Base-by-base conservation (phyloP, 1,140 invertebrate genomes). In the Latrodectus geometricus region DNA sequence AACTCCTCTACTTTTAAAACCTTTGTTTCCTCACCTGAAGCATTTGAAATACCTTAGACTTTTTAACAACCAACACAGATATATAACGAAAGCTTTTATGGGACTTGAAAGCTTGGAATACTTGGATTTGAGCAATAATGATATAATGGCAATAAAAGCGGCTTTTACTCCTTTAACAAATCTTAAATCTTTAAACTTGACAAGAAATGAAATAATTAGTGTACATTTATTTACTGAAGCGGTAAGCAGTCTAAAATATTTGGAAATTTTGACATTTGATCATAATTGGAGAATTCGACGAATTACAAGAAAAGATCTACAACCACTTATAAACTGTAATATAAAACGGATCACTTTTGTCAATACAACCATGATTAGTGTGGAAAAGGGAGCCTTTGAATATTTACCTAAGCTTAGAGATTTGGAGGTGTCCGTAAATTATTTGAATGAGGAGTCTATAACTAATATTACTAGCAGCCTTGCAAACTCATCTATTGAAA, bases 41-140 rank as follows among this genome's bases (percentile, higher is more conserved):
- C 48, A 80, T 69, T 80, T 80, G 17, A 70, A 9, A 52, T 52
- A 8, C 0, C 49, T 80, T 8, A 80, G 48, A 65, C 49, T 80
- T 4, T 48, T 17, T 35, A 69, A 69, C 48, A 80, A 80, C 65
- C 48, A 20, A 15, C 77, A 80, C 20, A 49, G 65, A 52, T 80
- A 69, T 21, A 80, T 80, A 49, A 80, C 20, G 9, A 80, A 17
- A 69, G 80, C 50, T 61, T 82, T 82, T 12, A 73, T 54, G 1
- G 80, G 80, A 23, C 56, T 82, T 35, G 20, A 82, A 15, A 73
- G 23, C 15, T 35, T 82, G 73, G 23, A 73, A 82, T 7, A 56
- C 4, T 73, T 82, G 14, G 70, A 82, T 73, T 50, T 82, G 52
- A 82, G 69, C 56, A 35, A 73, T 8, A 82, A 82, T 74, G 20